Evolutionary conservation across 2,797 vertebrate genomes (phyloP).

Genomic region (Cryptoprocta ferox): DNA sequence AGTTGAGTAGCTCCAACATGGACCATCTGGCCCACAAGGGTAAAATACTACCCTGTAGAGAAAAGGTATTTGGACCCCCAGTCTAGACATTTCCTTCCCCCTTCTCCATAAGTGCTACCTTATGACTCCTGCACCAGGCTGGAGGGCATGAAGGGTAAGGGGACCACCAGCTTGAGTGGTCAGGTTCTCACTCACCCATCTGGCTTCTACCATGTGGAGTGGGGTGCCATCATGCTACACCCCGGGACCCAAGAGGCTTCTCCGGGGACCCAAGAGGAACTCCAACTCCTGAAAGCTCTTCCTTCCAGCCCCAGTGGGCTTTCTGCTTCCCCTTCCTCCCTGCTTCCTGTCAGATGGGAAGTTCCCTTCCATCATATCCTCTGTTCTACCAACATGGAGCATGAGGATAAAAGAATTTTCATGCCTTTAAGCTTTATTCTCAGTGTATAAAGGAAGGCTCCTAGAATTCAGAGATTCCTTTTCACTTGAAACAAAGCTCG

Average conservation of each 20-base stretch:
- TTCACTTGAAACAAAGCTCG: background rate
- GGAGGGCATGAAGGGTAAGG: rapidly evolving
- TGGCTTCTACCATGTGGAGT: background rate
- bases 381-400: background rate
- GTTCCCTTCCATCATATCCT: background rate
- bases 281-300: background rate
- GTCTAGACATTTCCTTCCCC: background rate
- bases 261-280: background rate
- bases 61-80: background rate
- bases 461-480: background rate
- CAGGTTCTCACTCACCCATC: background rate
- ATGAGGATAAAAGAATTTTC: background rate
- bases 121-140: background rate
- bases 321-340: background rate
- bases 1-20: background rate
- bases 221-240: background rate
- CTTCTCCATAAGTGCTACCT: background rate
- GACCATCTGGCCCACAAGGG: background rate
- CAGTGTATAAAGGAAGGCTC: background rate
- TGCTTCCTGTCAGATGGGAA: background rate
- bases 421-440: background rate
- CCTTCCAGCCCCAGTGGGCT: background rate
- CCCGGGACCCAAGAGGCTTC: background rate
- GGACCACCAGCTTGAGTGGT: background rate
- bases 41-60: too few relatives aligned